Conservation (phyloP, 2,113 vertebrate genomes). For the Odontesthes bonariensis region DNA sequence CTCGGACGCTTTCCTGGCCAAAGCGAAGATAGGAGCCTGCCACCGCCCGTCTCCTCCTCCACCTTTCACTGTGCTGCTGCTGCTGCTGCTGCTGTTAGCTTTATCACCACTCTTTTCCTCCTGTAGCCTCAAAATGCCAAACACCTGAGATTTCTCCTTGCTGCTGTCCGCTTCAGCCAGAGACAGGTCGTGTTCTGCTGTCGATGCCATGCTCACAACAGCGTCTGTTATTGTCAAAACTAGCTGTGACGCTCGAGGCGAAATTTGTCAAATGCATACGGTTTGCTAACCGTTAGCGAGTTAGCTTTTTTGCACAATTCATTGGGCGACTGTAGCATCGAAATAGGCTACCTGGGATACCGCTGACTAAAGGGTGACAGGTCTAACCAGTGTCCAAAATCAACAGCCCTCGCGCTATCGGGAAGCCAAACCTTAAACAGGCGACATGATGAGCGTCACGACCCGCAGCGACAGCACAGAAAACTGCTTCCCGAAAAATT, state of each 20-base stretch:
- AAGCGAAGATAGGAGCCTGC: constrained; percentile 87
- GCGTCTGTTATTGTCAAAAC: not conserved
- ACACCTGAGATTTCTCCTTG: constrained; percentile 82
- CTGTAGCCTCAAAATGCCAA: constrained; percentile 84
- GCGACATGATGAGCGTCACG: constrained; percentile 47
- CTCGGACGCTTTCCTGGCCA: constrained; percentile 87
- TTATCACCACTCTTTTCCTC: constrained; percentile 81
- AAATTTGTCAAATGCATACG: constrained; percentile 22
- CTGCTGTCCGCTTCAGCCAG: constrained; percentile 80
- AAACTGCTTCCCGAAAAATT: not conserved
- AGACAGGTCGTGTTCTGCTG: constrained; percentile 83
- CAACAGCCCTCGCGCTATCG: constrained; percentile 6
- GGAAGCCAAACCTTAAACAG: not conserved
- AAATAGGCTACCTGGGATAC: constrained; percentile 37
- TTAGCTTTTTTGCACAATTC: constrained; percentile 33
- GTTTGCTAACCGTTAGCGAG: constrained; percentile 31
- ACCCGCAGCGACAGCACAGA: not conserved
- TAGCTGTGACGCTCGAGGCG: not conserved
- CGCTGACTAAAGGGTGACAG: constrained; percentile 42
- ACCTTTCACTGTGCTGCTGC: constrained; percentile 56
- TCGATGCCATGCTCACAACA: constrained; percentile 81
- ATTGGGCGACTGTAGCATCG: constrained; percentile 29
- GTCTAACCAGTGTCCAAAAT: constrained; percentile 8
- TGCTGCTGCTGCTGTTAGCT: constrained; percentile 42
- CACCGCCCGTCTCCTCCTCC: constrained; percentile 81